Evolutionary conservation across 2,888 invertebrate species (phyloP), one percentile per base, ranked within the genome.

Genomic region (Antitype chi): DNA sequence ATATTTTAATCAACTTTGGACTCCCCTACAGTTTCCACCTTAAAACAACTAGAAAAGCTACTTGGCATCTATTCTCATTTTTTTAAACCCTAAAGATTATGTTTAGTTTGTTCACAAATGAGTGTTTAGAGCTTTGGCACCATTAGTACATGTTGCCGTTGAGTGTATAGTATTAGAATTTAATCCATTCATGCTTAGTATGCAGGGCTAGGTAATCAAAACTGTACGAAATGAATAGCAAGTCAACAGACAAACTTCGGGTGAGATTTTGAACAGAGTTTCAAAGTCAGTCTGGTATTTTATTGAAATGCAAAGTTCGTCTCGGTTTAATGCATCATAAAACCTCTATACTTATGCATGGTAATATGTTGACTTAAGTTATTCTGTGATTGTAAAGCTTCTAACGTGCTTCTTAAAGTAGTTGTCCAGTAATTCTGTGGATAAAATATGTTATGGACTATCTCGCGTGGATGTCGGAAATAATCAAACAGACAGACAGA

Each of bases 231-330:
- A 43, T 53, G 15, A 43, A 71, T 53, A 53, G 38, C 13, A 72
- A 53, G 17, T 72, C 53, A 53, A 72, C 13, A 53, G 53, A 43
- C 13, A 0, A 72, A 72, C 28, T 72, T 72, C 43, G 17, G 13
- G 43, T 17, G 43, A 73, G 43, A 17, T 43, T 43, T 72, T 28
- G 38, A 52, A 55, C 13, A 43, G 72, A 53, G 43, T 72, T 72
- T 55, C 43, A 72, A 52, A 71, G 28, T 8, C 32, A 38, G 32
- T 70, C 23, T 53, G 23, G 17, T 11, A 23, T 53, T 72, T 49
- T 71, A 53, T 72, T 71, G 53, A 72, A 72, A 72, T 53, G 28
- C 53, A n/a, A 53, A 71, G 53, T 53, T 72, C 13, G 13, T 23
- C 52, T 52, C 38, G 25, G 17, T 8, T 69, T 23, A 38, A 53